Base-by-base conservation (phyloP, 2,797 vertebrate species). In the Lacerta agilis region DNA sequence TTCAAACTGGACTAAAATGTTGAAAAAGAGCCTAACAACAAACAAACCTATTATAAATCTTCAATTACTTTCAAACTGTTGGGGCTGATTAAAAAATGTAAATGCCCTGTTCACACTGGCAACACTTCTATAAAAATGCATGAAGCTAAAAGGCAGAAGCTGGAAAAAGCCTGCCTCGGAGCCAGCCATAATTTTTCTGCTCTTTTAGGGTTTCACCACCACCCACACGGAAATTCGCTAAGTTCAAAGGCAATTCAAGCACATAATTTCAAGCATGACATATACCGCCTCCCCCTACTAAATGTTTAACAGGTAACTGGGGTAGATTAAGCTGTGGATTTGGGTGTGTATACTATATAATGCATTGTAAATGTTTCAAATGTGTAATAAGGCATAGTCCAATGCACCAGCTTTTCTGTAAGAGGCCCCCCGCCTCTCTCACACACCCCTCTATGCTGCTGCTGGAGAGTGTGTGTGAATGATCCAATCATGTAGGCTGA, bases 61-160 rank as follows among this genome's bases (percentile, higher is more conserved):
- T 91, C 94, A 95, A 94, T 96, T 95, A 95, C 92, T 94, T 95
- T 95, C 94, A 94, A 94, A 95, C 94, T 94, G 92, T 94, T 94
- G 94, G 85, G 91, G 72, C 92, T 95, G 93, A 95, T 95, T 95
- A 94, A 94, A 95, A 94, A 94, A 95, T 95, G 94, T 94, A 96
- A 96, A 95, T 95, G 93, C 91, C 91, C 87, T 87, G 82, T 88
- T 92, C 80, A 1, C 86, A 94, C 91, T 93, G 83, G 92, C 94
- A 92, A 87, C 84, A 84, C 92, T 55, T 87, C 71, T 94, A 93
- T 95, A 94, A 95, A 96, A 94, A 95, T 94, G 90, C 89, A 95
- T 94, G 86, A 96, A 91, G 90, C 91, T 94, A 80, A 90, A 93
- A 95, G 90, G 90, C 90, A 94, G 79, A 77, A 94, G 89, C 93